Evolutionary conservation across 2,113 vertebrate species (phyloP), one percentile per base, ranked within the genome.

Genomic region (Cnemophilus loriae): DNA sequence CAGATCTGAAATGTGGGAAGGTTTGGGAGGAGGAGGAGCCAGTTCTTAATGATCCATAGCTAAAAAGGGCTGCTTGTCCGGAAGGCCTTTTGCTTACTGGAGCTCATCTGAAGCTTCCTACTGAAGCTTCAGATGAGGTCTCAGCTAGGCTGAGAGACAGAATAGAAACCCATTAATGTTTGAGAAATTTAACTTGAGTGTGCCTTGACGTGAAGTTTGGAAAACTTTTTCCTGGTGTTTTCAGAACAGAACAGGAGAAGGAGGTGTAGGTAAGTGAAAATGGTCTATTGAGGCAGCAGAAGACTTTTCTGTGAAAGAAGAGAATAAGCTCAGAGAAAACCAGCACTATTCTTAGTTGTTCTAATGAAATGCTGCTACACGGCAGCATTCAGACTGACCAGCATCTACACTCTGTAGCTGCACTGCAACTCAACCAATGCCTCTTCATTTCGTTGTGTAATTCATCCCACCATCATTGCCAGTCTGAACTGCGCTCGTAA

Each of bases 201-300:
- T 53, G 33, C 39, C 27, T 50, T 57, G 44, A 10, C 1, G 2
- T 64, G 19, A 78, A 71, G 30, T 33, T 47, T 69, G n/a, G n/a
- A 44, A 75, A 84, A 84, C 7, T 55, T 92, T 71, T 30, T 33
- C 23, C 6, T 23, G 24, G 5, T 82, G 11, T 87, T 65, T 57
- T 70, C 18, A 35, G 68, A 69, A 35, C 13, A 60, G n/a, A 37
- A 42, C 32, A 11, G 2, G 41, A 57, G 20, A n/a, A 74, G 28
- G 13, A 78, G 20, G 2, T 28, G 10, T n/a, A 55, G 26, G 14
- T 32, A 68, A 47, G 23, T 39, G 30, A 70, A 46, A 87, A 27
- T 0, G 0, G 6, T 67, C 16, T 50, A 3, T 35, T 0, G 5
- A 60, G 65, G 9, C 20, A 57, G 41, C 0, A 2, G 24, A 60